Evolutionary conservation across 2,797 vertebrate genomes (phyloP).

Genomic region (Siniperca scherzeri): DNA sequence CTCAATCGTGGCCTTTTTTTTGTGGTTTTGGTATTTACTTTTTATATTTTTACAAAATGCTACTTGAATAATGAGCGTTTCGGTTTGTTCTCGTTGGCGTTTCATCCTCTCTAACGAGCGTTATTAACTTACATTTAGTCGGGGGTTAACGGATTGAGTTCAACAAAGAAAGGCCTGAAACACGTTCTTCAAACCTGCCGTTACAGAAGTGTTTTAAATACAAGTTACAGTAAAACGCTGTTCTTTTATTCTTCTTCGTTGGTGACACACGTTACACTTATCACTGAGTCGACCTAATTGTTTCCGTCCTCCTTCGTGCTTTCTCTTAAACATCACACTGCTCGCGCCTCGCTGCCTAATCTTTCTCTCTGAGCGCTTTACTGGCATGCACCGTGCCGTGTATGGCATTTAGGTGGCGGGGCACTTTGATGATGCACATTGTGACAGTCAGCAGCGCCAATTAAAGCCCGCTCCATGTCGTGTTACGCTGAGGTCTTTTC

Average conservation of each 20-base stretch:
- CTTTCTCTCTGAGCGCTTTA: constrained; percentile 17
- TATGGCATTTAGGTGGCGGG: background rate
- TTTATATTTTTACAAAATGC: too few species aligned
- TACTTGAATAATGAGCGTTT: too few species aligned
- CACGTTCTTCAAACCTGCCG: background rate
- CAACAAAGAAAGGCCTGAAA: background rate
- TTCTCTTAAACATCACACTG: background rate
- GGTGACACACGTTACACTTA: background rate
- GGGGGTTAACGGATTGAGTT: background rate
- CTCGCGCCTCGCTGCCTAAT: background rate
- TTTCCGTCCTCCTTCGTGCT: constrained; percentile 28
- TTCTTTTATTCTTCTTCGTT: background rate
- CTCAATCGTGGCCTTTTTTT: too few species aligned
- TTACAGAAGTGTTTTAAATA: background rate
- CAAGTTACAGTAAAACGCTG: background rate
- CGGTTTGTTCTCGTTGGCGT: background rate
- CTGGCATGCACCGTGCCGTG: background rate
- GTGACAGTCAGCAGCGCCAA: constrained; percentile 63
- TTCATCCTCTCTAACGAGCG: too few species aligned
- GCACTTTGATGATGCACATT: constrained; percentile 55
- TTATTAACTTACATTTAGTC: background rate
- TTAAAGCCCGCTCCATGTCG: constrained; percentile 43
- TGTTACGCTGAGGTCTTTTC: background rate
- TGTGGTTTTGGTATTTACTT: background rate
- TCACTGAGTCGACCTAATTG: background rate